Conservation (phyloP, 2,113 vertebrate genomes). For the Mungos mungo region DNA sequence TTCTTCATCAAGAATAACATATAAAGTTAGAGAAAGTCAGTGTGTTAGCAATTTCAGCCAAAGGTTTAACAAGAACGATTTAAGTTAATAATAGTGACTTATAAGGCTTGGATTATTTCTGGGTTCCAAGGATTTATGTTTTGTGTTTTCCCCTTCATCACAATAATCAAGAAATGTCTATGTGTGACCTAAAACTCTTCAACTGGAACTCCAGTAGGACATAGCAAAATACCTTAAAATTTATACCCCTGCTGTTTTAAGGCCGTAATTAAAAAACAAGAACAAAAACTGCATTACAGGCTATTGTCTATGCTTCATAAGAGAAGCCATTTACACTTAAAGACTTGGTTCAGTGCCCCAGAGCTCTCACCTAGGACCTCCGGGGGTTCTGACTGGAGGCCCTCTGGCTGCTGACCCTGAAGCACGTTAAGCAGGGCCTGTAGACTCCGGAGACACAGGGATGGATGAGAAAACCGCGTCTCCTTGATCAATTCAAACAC, state of each 20-base stretch:
- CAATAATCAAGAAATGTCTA: background rate
- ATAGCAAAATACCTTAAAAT: background rate
- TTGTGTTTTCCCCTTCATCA: background rate
- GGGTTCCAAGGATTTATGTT: background rate
- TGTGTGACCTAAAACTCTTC: background rate
- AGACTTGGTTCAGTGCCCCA: background rate
- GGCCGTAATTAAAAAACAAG: background rate
- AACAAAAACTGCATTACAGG: background rate
- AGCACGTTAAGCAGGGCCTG: slow-evolving; percentile 98
- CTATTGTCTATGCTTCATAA: background rate
- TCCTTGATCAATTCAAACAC: slow-evolving; percentile 99
- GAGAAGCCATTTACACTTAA: background rate
- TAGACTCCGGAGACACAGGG: slow-evolving; percentile 96
- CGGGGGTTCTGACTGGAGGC: slow-evolving; percentile 96
- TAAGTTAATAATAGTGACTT: background rate
- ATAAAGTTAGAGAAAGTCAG: background rate
- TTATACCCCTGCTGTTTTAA: background rate
- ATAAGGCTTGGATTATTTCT: background rate
- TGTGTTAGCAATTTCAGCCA: background rate
- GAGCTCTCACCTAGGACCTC: slow-evolving; percentile 93
- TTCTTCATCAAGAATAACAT: slow-evolving; percentile 11
- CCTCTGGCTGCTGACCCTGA: slow-evolving; percentile 98
- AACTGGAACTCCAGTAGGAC: background rate
- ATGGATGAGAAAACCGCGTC: slow-evolving; percentile 97
- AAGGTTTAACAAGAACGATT: background rate